Conservation (phyloP, 2,113 vertebrate genomes). For the Sinocyclocheilus anophthalmus region DNA sequence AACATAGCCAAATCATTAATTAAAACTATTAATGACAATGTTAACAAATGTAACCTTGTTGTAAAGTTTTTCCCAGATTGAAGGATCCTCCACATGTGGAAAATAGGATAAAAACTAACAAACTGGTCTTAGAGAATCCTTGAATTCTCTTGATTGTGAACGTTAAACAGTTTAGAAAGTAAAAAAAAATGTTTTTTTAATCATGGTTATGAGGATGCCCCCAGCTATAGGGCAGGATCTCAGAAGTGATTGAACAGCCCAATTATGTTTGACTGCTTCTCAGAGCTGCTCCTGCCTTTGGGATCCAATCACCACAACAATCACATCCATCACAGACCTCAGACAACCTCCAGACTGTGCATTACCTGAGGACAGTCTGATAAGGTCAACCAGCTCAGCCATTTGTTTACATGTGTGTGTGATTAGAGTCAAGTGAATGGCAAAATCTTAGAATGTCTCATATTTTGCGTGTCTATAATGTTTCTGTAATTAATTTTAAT, state of each 20-base stretch:
- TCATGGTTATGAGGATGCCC: background rate
- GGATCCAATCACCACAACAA: background rate
- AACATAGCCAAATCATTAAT: background rate
- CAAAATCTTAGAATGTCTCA: background rate
- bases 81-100: background rate
- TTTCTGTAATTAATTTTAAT: background rate
- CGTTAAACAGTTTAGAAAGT: slow-evolving; percentile 7
- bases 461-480: background rate
- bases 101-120: background rate
- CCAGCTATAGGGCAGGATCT: background rate
- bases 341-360: background rate
- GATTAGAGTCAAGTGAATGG: background rate
- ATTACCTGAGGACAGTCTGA: slow-evolving; percentile 18
- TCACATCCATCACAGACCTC: slow-evolving; percentile 45
- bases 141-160: slow-evolving; percentile 15
- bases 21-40: background rate
- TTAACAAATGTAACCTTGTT: background rate
- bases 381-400: slow-evolving; percentile 40
- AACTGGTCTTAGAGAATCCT: background rate
- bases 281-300: slow-evolving; percentile 23
- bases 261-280: slow-evolving; percentile 30
- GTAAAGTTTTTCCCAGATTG: background rate
- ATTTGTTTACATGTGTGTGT: slow-evolving; percentile 6
- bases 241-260: slow-evolving; percentile 10
- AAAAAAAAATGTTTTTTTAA: background rate